Base-by-base conservation (phyloP, 2,797 vertebrate species). In the Pangasius macronema region DNA sequence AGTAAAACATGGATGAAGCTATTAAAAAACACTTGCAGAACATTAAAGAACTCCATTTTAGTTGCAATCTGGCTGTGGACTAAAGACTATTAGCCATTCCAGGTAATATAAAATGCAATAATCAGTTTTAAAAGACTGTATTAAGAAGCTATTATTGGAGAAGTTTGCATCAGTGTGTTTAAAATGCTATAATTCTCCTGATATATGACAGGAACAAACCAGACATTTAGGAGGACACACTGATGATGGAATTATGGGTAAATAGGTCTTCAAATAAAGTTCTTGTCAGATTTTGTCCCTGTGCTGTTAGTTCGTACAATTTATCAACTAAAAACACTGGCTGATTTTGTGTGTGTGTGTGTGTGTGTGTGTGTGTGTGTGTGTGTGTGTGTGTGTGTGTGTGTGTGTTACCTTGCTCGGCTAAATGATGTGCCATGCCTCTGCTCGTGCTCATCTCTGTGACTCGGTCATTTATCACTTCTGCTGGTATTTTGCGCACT, bases 401-500 rank as follows among this genome's bases (percentile, higher is more conserved):
- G n/a, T 63, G 61, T 51, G 63, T 55, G 42, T 88, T 90, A 96
- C 95, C 95, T 92, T 93, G 85, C 0, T 82, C 91, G 57, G 87
- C 61, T 83, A 90, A 87, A 87, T 90, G 89, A 22, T 91, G 87
- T 1, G 87, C 87, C 1, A 92, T 85, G 77, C 39, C 53, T 84
- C 83, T 91, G 85, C 84, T 89, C n/a, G 84, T 49, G 67, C 83
- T 87, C 84, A 61, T 89, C 51, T 92, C 90, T 33, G 84, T 39
- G 1, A 91, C 91, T 53, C 87, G 59, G 14, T 95, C 93, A 68
- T 89, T 94, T 46, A n/a, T 85, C 82, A 93, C 92, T 59, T 96
- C 94, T n/a, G 93, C 93, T 16, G 94, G 91, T 87, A 92, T 90
- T 91, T 94, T 96, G 51, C 83, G 92, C 0, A 88, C 88, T 84